Percentiles rank a stretch among this genome's conserved stretches.
Conservation (phyloP, 1,140 invertebrate species). For the Drosophila bipectinata region DNA sequence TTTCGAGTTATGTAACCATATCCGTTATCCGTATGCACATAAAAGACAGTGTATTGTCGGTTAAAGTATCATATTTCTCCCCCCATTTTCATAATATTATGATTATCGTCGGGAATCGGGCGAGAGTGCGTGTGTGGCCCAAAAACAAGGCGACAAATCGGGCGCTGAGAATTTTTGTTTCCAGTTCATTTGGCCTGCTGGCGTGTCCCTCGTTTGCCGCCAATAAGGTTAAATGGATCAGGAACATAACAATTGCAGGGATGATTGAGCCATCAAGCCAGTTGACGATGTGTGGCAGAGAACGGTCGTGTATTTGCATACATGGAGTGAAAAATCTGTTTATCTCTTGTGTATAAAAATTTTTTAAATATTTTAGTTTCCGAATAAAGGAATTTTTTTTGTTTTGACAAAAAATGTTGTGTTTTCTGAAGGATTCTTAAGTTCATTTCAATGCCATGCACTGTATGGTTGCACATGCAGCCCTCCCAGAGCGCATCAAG, state of each 20-base stretch:
- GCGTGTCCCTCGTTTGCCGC: slow-evolving; percentile 8
- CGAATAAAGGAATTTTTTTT: no score
- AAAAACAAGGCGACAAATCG: slow-evolving; percentile 52
- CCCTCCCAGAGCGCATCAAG: slow-evolving; percentile 28
- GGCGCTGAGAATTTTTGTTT: slow-evolving; percentile 53
- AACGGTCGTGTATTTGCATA: neutral
- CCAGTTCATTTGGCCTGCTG: slow-evolving; percentile 52
- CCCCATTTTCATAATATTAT: slow-evolving; percentile 65
- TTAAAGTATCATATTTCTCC: slow-evolving; percentile 73
- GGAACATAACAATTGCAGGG: slow-evolving; percentile 47
- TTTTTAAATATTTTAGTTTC: no score
- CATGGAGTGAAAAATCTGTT: neutral
- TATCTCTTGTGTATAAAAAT: neutral
- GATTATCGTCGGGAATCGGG: slow-evolving; percentile 12
- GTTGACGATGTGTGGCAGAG: slow-evolving; percentile 1
- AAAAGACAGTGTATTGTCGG: slow-evolving; percentile 59
- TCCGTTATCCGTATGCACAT: slow-evolving; percentile 40
- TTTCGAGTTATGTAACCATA: slow-evolving; percentile 36
- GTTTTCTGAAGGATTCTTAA: neutral
- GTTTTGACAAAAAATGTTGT: neutral
- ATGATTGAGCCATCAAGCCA: slow-evolving; percentile 49
- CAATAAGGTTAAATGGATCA: slow-evolving; percentile 39
- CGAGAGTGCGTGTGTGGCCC: slow-evolving; percentile 14
- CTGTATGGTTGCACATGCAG: neutral
- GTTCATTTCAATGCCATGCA: slow-evolving; percentile 31